Evolutionary conservation across 2,113 vertebrate species (phyloP).

Genomic region (Sterna hirundo): DNA sequence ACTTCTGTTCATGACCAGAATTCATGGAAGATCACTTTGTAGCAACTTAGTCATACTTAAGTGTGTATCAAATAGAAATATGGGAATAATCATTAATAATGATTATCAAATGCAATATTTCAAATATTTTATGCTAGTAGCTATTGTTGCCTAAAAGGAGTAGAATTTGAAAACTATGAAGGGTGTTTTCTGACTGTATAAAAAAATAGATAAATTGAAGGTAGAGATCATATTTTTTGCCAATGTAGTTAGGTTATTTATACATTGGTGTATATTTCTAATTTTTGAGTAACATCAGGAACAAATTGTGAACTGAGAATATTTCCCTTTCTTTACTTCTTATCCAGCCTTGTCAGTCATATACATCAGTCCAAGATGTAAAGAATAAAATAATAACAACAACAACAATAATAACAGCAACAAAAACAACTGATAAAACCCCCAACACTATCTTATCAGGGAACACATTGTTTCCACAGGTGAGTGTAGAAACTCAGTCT

Average conservation of each 20-base stretch:
- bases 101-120: background rate
- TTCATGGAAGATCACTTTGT: background rate
- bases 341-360: background rate
- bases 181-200: background rate
- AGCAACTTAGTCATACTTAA: background rate
- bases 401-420: too few relatives aligned
- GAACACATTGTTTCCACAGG: background rate
- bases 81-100: background rate
- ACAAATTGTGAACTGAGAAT: background rate
- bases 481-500: background rate
- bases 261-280: background rate
- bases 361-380: background rate
- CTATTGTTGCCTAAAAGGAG: background rate
- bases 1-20: background rate
- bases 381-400: background rate
- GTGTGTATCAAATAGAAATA: background rate
- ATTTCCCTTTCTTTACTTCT: background rate
- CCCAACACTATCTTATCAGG: fast-evolving
- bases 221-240: background rate
- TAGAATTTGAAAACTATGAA: background rate
- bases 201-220: background rate
- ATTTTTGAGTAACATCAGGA: background rate
- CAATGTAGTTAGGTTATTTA: background rate
- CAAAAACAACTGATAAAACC: background rate
- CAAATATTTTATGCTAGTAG: background rate